Conservation (phyloP, 2,888 invertebrate genomes). For the Drosophila kuntzei region DNA sequence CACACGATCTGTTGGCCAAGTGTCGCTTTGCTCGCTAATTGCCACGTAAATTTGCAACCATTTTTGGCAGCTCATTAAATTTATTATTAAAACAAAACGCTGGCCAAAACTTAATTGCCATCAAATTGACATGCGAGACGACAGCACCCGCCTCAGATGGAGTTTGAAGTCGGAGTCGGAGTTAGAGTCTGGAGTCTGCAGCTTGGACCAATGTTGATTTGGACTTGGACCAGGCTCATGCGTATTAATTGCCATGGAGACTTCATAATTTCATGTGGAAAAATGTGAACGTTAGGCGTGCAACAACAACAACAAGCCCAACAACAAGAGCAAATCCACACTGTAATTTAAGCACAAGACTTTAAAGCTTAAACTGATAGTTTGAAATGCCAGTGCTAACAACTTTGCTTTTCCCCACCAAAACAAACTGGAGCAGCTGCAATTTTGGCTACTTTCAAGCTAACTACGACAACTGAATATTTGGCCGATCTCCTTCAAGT, state of each 20-base stretch:
- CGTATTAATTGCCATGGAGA: slow-evolving; percentile 79
- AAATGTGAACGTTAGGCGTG: slow-evolving; percentile 78
- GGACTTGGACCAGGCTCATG: slow-evolving; percentile 35
- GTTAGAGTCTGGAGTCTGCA: slow-evolving; percentile 7
- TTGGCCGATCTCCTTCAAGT: too few relatives aligned
- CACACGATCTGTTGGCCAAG: slow-evolving; percentile 74
- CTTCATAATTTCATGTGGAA: slow-evolving; percentile 80
- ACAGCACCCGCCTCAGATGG: slow-evolving; percentile 70
- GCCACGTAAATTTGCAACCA: slow-evolving; percentile 81
- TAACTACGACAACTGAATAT: too few relatives aligned
- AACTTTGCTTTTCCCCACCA: background rate
- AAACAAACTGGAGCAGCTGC: background rate
- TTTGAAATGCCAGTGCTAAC: background rate
- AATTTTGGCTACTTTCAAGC: background rate
- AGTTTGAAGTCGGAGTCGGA: slow-evolving; percentile 20
- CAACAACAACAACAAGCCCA: slow-evolving; percentile 42
- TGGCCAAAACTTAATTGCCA: slow-evolving; percentile 74
- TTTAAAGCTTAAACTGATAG: slow-evolving; percentile 38
- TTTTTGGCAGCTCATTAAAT: slow-evolving; percentile 84
- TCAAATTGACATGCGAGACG: slow-evolving; percentile 81
- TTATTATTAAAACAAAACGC: slow-evolving; percentile 76
- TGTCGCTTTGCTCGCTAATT: slow-evolving; percentile 76
- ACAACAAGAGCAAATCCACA: slow-evolving; percentile 37
- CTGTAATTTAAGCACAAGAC: slow-evolving; percentile 69
- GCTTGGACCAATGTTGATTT: background rate